These are phyloP conservation scores for Himantopus leucocephalus DNA, from an alignment of 2,113 vertebrate genomes.

Conservation along the genomic window DNA sequence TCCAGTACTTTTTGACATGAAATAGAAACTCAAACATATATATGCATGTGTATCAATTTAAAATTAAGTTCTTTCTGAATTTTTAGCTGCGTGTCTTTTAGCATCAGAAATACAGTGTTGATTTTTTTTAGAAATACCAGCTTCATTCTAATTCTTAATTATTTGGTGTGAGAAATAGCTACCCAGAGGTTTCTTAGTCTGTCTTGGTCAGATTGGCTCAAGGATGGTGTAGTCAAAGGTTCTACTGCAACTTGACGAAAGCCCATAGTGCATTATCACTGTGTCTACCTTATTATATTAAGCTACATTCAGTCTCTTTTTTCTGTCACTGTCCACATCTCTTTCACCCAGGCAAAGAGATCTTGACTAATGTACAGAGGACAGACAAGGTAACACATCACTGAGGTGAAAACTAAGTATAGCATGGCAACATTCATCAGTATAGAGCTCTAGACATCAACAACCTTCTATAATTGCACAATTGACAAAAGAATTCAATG, in stretches of 20 bases:
- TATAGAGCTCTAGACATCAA: neutral
- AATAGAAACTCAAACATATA: neutral
- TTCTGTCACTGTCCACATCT: neutral
- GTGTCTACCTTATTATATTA: neutral
- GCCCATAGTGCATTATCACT: neutral
- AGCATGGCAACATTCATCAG: neutral
- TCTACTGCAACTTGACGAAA: neutral
- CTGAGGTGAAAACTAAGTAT: neutral
- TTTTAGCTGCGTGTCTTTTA: neutral
- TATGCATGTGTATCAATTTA: neutral
- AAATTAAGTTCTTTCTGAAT: neutral
- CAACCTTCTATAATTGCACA: neutral
- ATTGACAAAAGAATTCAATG: neutral
- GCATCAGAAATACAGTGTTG: neutral
- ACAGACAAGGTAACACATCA: neutral
- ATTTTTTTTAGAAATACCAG: neutral
- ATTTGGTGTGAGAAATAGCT: neutral
- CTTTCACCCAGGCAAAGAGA: neutral
- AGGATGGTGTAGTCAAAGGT: neutral
- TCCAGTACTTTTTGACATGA: neutral
- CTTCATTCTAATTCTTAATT: neutral
- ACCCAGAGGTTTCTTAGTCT: neutral
- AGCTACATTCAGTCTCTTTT: neutral
- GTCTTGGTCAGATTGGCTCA: neutral
- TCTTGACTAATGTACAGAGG: neutral